Evolutionary conservation across 2,113 vertebrate genomes (phyloP).

Genomic region (Marmota flaviventris): DNA sequence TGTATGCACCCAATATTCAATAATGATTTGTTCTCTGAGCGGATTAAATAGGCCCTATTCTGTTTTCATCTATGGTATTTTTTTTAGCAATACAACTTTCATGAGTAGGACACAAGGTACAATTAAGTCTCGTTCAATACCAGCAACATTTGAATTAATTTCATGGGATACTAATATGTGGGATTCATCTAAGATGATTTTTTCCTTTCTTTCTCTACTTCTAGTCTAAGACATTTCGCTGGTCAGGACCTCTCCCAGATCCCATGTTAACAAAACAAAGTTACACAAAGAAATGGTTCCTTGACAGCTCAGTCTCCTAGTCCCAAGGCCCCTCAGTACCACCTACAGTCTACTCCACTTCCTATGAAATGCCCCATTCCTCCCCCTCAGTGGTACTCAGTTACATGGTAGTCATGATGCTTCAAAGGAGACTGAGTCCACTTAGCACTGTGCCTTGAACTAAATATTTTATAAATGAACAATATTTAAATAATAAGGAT

Average conservation of each 20-base stretch:
- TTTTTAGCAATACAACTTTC: not conserved
- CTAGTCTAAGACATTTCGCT: not conserved
- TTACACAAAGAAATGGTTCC: not conserved
- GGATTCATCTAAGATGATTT: not conserved
- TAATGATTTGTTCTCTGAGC: slow-evolving; percentile 28
- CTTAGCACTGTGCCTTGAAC: not conserved
- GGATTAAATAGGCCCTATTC: slow-evolving; percentile 27
- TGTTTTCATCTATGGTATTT: not conserved
- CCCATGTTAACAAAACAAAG: not conserved
- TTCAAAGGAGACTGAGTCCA: not conserved
- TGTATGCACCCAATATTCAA: not conserved
- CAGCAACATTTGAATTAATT: slow-evolving; percentile 3
- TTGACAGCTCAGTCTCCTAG: not conserved
- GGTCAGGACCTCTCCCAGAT: not conserved
- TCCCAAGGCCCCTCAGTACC: not conserved
- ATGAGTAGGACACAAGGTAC: not conserved
- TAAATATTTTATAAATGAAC: not conserved
- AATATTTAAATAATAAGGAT: slow-evolving; percentile 9
- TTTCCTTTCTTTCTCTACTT: slow-evolving; percentile 28
- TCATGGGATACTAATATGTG: not conserved
- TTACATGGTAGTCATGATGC: not conserved
- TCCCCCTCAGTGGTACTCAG: not conserved
- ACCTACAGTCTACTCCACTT: not conserved
- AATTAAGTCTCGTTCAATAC: not conserved
- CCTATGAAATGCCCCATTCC: not conserved